phyloP scores from a whole-genome alignment of 2,888 invertebrate genomes.

The Hoplodrina blanda region DNA sequence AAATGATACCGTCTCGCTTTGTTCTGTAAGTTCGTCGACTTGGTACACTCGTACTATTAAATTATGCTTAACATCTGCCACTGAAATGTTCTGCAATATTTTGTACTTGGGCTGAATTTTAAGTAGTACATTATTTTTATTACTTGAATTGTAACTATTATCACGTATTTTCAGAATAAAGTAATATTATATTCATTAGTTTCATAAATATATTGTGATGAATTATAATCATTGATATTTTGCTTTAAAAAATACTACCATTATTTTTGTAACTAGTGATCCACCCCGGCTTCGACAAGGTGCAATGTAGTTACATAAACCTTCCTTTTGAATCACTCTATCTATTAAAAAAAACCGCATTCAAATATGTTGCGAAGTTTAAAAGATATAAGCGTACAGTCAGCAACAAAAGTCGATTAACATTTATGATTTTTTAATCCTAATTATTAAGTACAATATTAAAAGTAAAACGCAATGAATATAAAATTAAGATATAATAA shows the following conservation, averaged over 20 bases:
- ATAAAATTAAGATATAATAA: too few relatives aligned
- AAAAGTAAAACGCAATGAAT: too few relatives aligned
- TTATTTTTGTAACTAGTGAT: background rate
- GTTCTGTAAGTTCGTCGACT: constrained; percentile 60
- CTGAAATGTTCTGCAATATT: constrained; percentile 61
- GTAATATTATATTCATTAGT: constrained; percentile 14
- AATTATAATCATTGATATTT: background rate
- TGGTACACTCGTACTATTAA: constrained; percentile 58
- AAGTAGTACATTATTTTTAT: constrained; percentile 49
- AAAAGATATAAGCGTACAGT: too few relatives aligned
- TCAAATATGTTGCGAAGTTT: too few relatives aligned
- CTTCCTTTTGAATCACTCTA: too few relatives aligned
- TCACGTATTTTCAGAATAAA: constrained; percentile 32
- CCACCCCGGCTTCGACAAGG: too few relatives aligned
- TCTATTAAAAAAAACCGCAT: too few relatives aligned
- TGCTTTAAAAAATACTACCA: background rate
- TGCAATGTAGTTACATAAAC: too few relatives aligned
- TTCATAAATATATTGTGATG: constrained; percentile 16
- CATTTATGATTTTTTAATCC: too few relatives aligned
- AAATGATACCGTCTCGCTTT: constrained; percentile 57
- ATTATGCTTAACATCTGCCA: constrained; percentile 64
- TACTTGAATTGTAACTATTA: constrained; percentile 39
- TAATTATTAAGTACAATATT: too few relatives aligned
- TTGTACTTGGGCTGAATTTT: constrained; percentile 57
- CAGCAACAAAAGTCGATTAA: too few relatives aligned